Conservation (phyloP, 2,113 vertebrate species). For the Laticauda laticaudata region DNA sequence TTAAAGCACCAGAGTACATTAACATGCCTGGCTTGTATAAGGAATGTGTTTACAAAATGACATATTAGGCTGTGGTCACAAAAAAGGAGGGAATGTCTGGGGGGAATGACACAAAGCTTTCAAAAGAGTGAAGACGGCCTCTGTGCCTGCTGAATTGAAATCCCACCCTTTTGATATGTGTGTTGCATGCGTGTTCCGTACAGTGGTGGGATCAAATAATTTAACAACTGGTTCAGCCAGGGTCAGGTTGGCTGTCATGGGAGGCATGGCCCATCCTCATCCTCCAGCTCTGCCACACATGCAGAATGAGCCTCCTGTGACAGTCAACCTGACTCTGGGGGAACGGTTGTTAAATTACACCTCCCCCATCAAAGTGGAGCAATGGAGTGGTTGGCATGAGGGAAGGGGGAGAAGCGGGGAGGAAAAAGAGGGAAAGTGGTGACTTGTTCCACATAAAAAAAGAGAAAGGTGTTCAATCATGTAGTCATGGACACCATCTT, state of each 20-base stretch:
- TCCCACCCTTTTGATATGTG: neutral
- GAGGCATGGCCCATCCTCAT: too few species aligned
- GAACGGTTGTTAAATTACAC: too few species aligned
- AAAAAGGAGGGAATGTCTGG: neutral
- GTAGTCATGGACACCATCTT: neutral
- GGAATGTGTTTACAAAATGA: slow-evolving; percentile 14
- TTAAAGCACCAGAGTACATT: neutral
- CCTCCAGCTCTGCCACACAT: too few species aligned
- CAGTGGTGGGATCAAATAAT: too few species aligned
- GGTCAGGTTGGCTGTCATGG: too few species aligned
- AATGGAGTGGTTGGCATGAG: too few species aligned
- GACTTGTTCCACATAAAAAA: neutral
- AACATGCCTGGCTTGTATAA: neutral
- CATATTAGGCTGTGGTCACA: neutral
- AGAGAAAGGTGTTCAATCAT: neutral
- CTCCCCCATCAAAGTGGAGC: too few species aligned
- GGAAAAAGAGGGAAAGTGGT: too few species aligned
- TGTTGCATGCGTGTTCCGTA: neutral
- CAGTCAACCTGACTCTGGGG: too few species aligned
- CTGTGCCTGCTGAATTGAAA: neutral
- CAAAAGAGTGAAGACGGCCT: neutral
- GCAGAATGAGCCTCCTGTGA: too few species aligned
- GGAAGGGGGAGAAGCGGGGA: too few species aligned
- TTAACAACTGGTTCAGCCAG: too few species aligned
- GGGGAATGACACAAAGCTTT: neutral